Base-by-base conservation (phyloP, 2,113 vertebrate species). In the Procapra przewalskii region DNA sequence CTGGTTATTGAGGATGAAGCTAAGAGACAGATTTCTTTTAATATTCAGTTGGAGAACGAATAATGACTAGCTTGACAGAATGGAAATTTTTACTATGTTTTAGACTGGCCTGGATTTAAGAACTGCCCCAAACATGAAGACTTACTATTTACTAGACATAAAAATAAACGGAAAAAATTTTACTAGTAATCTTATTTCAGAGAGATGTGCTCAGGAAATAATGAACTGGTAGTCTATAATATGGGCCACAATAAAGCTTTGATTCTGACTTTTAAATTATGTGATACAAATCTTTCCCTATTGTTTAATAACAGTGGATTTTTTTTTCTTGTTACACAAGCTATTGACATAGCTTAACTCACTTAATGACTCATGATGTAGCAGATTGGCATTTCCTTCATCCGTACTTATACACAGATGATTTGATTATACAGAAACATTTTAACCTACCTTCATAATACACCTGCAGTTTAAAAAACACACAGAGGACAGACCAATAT, bases 291-390 rank as follows among this genome's bases (percentile, higher is more conserved):
- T 48, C 50, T 94, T 97, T 89, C 14, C 25, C 43, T 91, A 92
- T 90, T 86, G 96, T 89, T 96, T 97, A 94, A 79, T 91, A 79
- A 93, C 11, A 79, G 40, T 87, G 45, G 75, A 60, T 64, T 90
- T 92, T 84, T 94, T 93, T 95, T 40, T 85, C 93, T 87, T 92
- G 75, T 97, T 91, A 54, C n/a, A 92, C 57, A 94, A 94, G 55
- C 31, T 96, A 77, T 83, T 91, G 81, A 97, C 79, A 80, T 48
- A 87, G 88, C 36, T 89, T 71, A 90, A 82, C 23, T 90, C 45
- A 59, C 25, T 86, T 43, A 43, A 59, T 90, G 84, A 88, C 57
- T 71, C 59, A 81, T n/a, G 85, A 82, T 79, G 50, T 82, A 67
- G 43, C 3, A 52, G 43, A 54, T 1, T 87, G 90, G 23, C 48